phyloP scores from a whole-genome alignment of 1,140 invertebrate species.

The Drosophila littoralis region DNA sequence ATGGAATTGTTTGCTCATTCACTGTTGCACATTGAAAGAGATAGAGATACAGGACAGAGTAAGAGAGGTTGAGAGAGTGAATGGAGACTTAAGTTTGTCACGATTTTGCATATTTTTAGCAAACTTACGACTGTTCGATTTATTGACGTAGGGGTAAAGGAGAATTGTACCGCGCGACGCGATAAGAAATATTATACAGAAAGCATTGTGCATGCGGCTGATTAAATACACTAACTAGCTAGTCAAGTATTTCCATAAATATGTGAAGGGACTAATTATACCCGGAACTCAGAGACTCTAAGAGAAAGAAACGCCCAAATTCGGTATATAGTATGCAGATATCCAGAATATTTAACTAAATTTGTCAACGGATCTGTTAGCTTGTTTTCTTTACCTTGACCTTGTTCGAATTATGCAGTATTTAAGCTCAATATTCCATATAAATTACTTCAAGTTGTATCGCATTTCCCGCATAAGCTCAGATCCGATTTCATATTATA shows the following conservation, averaged over 20 bases:
- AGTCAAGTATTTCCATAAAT: not conserved
- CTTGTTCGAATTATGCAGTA: too few relatives aligned
- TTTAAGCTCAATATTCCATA: too few relatives aligned
- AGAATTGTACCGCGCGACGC: conserved; percentile 1
- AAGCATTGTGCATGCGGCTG: conserved; percentile 1
- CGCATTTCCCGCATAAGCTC: too few relatives aligned
- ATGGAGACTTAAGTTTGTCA: conserved; percentile 56
- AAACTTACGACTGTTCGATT: conserved; percentile 16
- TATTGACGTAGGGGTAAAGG: not conserved
- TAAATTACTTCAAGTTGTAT: too few relatives aligned
- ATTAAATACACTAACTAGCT: not conserved
- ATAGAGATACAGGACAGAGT: not conserved
- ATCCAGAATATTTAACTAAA: too few relatives aligned
- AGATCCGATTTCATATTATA: too few relatives aligned
- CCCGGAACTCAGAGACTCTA: too few relatives aligned
- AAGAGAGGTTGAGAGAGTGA: not conserved
- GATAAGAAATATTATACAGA: conserved; percentile 10
- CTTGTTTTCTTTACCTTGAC: too few relatives aligned
- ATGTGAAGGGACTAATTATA: not conserved
- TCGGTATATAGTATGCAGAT: too few relatives aligned
- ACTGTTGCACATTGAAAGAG: conserved; percentile 18
- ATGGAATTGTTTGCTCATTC: conserved; percentile 55
- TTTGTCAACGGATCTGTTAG: too few relatives aligned
- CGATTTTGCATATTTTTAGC: conserved; percentile 74
- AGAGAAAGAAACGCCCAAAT: too few relatives aligned